Evolutionary conservation across 2,797 vertebrate species (phyloP).

Genomic region (Nothura maculosa): DNA sequence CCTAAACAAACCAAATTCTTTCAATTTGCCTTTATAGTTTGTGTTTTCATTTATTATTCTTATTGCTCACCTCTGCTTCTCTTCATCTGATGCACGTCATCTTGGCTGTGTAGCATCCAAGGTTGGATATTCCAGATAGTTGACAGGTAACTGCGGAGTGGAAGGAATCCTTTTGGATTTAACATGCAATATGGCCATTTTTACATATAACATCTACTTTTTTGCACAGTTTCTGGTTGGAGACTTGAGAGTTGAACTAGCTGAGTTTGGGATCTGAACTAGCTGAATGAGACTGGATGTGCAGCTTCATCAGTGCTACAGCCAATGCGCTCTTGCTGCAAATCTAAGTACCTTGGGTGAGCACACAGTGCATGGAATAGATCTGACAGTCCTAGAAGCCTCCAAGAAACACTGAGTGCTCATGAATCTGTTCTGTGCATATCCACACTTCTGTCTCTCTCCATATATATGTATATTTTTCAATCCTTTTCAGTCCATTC

Average conservation of each 20-base stretch:
- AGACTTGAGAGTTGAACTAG: background rate
- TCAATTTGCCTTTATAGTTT: background rate
- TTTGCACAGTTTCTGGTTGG: background rate
- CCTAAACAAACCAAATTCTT: background rate
- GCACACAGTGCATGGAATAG: fast-evolving
- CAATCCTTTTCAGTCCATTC: background rate
- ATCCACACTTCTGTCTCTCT: background rate
- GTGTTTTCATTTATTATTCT: background rate
- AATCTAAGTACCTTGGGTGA: background rate
- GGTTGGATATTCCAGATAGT: background rate
- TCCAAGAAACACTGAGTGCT: background rate
- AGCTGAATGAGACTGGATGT: background rate
- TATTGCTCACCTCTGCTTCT: background rate
- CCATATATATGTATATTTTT: background rate
- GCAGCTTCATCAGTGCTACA: background rate
- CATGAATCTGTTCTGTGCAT: background rate
- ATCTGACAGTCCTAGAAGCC: background rate
- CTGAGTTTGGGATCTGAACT: background rate
- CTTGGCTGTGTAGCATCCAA: background rate
- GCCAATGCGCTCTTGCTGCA: background rate
- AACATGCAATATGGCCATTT: background rate
- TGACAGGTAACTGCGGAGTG: fast-evolving
- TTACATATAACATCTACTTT: background rate
- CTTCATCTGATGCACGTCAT: background rate
- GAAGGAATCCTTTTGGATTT: background rate